Percentiles rank a stretch among this genome's conserved stretches.
These are phyloP conservation scores for Pandemis corylana DNA, from an alignment of 2,888 invertebrate genomes.

Conservation along the genomic window DNA sequence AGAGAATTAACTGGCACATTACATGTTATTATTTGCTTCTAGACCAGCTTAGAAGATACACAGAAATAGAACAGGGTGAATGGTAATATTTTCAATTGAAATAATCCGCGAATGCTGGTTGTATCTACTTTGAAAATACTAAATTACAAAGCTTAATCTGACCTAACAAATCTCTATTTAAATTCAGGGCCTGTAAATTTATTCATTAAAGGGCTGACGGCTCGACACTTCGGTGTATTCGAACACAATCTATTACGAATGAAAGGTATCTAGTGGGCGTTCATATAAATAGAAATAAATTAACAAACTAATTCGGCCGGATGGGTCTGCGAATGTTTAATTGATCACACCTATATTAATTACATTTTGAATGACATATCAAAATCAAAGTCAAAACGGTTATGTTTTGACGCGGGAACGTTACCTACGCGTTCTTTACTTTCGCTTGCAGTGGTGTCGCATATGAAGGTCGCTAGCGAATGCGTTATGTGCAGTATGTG, in stretches of 20 bases:
- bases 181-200: conserved; percentile 19
- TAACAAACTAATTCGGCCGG: neutral
- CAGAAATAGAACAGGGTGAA: too few species aligned
- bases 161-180: conserved; percentile 18
- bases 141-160: conserved; percentile 9
- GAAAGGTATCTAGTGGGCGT: neutral
- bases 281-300: neutral
- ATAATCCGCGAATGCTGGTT: neutral
- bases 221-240: neutral
- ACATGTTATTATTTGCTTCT: too few species aligned
- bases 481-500: too few species aligned
- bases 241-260: conserved; percentile 10
- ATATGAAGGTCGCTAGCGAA: too few species aligned
- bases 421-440: too few species aligned
- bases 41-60: too few species aligned
- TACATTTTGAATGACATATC: too few species aligned
- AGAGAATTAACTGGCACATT: too few species aligned
- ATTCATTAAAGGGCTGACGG: conserved; percentile 18
- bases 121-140: neutral
- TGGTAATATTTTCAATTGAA: neutral
- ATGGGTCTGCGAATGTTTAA: neutral
- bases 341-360: too few species aligned
- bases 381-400: too few species aligned
- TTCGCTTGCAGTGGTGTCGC: too few species aligned
- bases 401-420: too few species aligned